These are phyloP conservation scores for Enteromius radiatus DNA, from an alignment of 2,797 vertebrate species.

Conservation along the genomic window DNA sequence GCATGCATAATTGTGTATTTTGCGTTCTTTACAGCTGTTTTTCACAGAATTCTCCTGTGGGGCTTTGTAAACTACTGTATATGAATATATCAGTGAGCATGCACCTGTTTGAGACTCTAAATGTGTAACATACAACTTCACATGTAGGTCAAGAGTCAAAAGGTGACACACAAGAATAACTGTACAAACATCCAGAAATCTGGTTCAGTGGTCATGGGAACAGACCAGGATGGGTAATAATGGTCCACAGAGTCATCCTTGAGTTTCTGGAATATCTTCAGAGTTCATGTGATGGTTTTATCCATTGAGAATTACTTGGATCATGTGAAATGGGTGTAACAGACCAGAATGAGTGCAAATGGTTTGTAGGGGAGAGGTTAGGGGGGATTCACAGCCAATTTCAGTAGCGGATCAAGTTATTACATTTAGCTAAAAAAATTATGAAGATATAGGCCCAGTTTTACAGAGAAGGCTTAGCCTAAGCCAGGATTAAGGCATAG, in stretches of 20 bases:
- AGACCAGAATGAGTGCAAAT: neutral
- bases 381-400: neutral
- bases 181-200: slow-evolving; percentile 13
- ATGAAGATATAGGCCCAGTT: neutral
- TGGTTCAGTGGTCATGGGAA: slow-evolving; percentile 16
- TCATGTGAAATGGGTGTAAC: neutral
- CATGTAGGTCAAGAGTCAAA: slow-evolving; percentile 18
- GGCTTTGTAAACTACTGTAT: slow-evolving; percentile 4
- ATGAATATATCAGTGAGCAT: slow-evolving; percentile 16
- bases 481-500: no score
- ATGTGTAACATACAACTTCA: neutral
- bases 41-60: neutral
- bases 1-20: neutral
- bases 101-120: slow-evolving; percentile 17
- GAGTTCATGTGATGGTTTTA: neutral
- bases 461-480: no score
- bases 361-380: neutral
- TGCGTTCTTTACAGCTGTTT: neutral
- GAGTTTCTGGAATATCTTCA: neutral
- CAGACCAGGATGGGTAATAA: neutral
- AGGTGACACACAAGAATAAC: neutral
- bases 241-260: neutral
- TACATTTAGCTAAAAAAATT: neutral
- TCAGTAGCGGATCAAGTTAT: neutral
- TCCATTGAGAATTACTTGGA: neutral